phyloP scores from a whole-genome alignment of 2,888 invertebrate genomes.

The Campoplex capitator region DNA sequence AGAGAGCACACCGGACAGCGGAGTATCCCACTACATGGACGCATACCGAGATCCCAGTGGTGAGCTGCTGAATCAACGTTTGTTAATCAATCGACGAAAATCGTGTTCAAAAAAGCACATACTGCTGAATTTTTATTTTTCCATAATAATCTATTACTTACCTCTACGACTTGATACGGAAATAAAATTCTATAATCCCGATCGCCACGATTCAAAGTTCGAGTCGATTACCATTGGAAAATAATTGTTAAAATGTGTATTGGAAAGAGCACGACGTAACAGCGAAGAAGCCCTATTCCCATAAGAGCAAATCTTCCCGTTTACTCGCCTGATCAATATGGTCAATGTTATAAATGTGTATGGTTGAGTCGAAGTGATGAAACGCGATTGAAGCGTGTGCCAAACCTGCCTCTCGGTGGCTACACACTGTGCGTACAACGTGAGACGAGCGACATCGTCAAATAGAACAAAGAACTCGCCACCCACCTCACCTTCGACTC shows the following conservation, averaged over 20 bases:
- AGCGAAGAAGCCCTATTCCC: slow-evolving; percentile 25
- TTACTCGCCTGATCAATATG: not conserved
- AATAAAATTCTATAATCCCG: too few relatives aligned
- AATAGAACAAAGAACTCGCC: slow-evolving; percentile 80
- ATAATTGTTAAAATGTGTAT: slow-evolving; percentile 1
- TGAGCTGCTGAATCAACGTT: slow-evolving; percentile 84
- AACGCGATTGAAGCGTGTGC: slow-evolving; percentile 51
- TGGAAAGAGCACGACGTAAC: not conserved
- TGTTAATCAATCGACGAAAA: not conserved
- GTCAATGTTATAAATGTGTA: not conserved
- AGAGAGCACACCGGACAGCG: slow-evolving; percentile 95
- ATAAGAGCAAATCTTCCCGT: slow-evolving; percentile 24
- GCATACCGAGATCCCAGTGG: slow-evolving; percentile 94
- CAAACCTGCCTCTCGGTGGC: slow-evolving; percentile 17
- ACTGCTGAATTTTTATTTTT: not conserved
- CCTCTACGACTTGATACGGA: too few relatives aligned
- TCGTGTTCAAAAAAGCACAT: not conserved
- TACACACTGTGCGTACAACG: not conserved
- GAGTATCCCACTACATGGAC: slow-evolving; percentile 95
- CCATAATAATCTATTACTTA: too few relatives aligned
- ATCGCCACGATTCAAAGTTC: too few relatives aligned
- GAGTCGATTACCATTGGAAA: not conserved
- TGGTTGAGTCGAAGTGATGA: slow-evolving; percentile 36
- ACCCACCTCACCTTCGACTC: slow-evolving; percentile 63
- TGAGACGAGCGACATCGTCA: slow-evolving; percentile 40